phyloP scores from a whole-genome alignment of 2,797 vertebrate species.

The Neosalanx taihuensis region DNA sequence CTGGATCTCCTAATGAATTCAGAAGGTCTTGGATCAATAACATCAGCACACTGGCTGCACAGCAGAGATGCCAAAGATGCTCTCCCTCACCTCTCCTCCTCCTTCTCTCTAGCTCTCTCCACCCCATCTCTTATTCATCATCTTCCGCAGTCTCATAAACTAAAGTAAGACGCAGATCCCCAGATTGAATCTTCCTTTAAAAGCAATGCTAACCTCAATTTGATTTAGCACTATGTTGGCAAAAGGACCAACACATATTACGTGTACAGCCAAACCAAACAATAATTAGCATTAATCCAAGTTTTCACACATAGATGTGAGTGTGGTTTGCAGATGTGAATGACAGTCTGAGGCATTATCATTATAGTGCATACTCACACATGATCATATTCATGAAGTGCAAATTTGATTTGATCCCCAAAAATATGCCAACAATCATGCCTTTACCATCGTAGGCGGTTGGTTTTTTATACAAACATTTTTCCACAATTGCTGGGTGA shows the following conservation, averaged over 20 bases:
- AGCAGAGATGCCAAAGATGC: slow-evolving; percentile 74
- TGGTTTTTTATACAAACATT: too few relatives aligned
- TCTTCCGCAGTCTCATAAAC: neutral
- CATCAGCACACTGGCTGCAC: slow-evolving; percentile 76
- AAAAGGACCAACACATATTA: neutral
- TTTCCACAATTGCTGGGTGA: too few relatives aligned
- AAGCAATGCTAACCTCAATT: neutral
- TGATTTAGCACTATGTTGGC: neutral
- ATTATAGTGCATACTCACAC: neutral
- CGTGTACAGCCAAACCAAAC: neutral
- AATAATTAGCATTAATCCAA: neutral
- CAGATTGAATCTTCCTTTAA: too few relatives aligned
- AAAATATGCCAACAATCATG: too few relatives aligned
- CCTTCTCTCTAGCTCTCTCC: neutral
- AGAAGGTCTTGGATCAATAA: slow-evolving; percentile 82
- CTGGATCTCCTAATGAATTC: slow-evolving; percentile 80
- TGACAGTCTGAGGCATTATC: neutral
- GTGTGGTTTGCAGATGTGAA: neutral
- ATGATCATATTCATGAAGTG: neutral
- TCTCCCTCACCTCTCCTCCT: slow-evolving; percentile 20
- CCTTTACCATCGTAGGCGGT: too few relatives aligned
- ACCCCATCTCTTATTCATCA: neutral
- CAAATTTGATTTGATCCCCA: too few relatives aligned
- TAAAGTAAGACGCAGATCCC: neutral
- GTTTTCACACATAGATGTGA: neutral